Evolutionary conservation across 2,797 vertebrate genomes (phyloP).

Genomic region (Miopithecus talapoin): DNA sequence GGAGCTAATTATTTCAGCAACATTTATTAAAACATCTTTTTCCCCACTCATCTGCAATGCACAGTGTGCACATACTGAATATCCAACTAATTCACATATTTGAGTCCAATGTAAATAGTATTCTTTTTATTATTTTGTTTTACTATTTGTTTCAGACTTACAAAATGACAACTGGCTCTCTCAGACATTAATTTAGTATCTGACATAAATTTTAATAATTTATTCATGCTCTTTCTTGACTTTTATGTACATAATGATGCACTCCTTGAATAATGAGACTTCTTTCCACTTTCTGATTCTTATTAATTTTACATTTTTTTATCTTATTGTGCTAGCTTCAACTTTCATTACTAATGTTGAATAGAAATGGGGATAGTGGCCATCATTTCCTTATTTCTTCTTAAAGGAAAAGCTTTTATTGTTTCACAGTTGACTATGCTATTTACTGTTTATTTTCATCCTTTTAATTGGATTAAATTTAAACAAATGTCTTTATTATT

Average conservation of each 20-base stretch:
- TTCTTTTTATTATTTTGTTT: background rate
- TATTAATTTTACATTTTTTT: background rate
- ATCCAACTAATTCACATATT: background rate
- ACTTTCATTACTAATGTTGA: background rate
- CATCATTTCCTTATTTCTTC: background rate
- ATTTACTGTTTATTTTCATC: background rate
- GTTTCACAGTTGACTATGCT: background rate
- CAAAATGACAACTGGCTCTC: background rate
- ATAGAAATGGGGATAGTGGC: background rate
- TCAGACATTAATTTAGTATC: background rate
- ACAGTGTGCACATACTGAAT: background rate
- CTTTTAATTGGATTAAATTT: background rate
- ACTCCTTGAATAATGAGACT: background rate
- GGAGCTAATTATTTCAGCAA: background rate
- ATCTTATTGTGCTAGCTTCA: background rate
- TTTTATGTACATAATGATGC: background rate
- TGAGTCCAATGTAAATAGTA: background rate
- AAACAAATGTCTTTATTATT: background rate
- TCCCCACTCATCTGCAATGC: background rate
- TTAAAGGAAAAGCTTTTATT: background rate
- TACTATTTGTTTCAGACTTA: background rate
- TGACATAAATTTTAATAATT: background rate
- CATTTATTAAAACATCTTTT: background rate
- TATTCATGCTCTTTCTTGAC: background rate
- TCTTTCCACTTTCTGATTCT: background rate